Evolutionary conservation across 2,888 invertebrate species (phyloP).

Genomic region (Xanthorhoe designata): DNA sequence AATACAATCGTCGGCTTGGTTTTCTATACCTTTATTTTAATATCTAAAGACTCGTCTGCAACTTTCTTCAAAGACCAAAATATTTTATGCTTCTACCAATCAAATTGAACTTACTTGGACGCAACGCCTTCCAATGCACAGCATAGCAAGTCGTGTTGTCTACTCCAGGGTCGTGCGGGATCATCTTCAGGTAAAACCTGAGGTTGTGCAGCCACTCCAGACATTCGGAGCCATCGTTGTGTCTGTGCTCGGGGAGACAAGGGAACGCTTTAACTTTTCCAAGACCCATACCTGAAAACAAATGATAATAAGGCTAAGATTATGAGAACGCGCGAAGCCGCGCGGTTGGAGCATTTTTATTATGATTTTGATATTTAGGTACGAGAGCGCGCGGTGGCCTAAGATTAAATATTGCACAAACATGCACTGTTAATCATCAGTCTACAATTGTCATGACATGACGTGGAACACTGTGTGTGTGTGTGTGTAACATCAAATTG

Average conservation of each 20-base stretch:
- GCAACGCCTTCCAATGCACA: constrained; percentile 92
- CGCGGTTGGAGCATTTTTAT: too few relatives aligned
- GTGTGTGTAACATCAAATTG: background rate
- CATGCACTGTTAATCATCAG: too few relatives aligned
- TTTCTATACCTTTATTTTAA: too few relatives aligned
- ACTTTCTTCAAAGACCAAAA: too few relatives aligned
- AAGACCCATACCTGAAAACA: constrained; percentile 83
- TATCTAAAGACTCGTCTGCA: too few relatives aligned
- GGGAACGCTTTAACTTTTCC: constrained; percentile 88
- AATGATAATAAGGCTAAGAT: background rate
- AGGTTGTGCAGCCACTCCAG: constrained; percentile 93
- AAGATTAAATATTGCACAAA: too few relatives aligned
- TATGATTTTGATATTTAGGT: too few relatives aligned
- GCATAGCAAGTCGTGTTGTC: constrained; percentile 93
- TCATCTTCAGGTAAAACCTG: constrained; percentile 88
- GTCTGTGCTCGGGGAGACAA: constrained; percentile 87
- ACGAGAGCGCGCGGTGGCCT: too few relatives aligned
- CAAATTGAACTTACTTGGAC: constrained; percentile 69
- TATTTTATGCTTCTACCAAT: background rate
- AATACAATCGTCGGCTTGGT: too few relatives aligned
- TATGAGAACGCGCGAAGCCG: too few relatives aligned
- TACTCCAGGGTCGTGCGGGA: constrained; percentile 79
- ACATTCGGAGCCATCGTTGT: constrained; percentile 88
- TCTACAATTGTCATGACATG: background rate
- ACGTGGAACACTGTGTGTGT: too few relatives aligned